Base-by-base conservation (phyloP, 2,888 invertebrate genomes). In the Caenorhabditis sp. region DNA sequence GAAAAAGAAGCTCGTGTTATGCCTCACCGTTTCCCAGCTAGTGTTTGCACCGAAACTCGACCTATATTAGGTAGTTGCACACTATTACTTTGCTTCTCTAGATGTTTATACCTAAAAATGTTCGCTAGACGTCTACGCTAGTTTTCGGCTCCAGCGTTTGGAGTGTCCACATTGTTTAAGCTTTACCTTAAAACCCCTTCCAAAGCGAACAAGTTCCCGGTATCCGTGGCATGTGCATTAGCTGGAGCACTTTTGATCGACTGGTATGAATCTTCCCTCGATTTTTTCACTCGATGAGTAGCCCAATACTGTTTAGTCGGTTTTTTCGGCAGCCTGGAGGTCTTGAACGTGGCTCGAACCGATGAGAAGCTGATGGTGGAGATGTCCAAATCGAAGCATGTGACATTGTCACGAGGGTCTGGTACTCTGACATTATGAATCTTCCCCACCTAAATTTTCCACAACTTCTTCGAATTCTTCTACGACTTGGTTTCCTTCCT, bases 341-440 rank as follows among this genome's bases (percentile, higher is more conserved):
- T 73, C 64, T 86, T 88, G 61, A 90, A 58, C 1, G 66, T 28
- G 28, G 87, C 86, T n/a, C 91, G 85, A 16, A 87, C 84, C 8
- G 89, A 90, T 83, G 90, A 93, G 92, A 93, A 90, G 84, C 96
- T 96, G 85, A 99, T 96, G 90, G 96, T 96, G 92, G 97, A 97
- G 0, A 99, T 99, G 92, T 99, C 99, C 92, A 99, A 94, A 94
- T 99, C 98, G 64, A 99, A 96, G 93, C 98, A 99, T 66, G 96
- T 97, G 10, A 99, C 98, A 93, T 99, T 98, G 19, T 95, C 94
- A 35, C 99, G 99, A 35, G 97, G 98, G 92, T 97, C 97, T 82
- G n/a, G n/a, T n/a, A n/a, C n/a, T n/a, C n/a, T n/a, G n/a, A n/a
- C n/a, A n/a, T n/a, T n/a, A n/a, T n/a, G n/a, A n/a, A n/a, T n/a